Conservation (phyloP, 2,113 vertebrate species). For the Hippocampus abdominalis region DNA sequence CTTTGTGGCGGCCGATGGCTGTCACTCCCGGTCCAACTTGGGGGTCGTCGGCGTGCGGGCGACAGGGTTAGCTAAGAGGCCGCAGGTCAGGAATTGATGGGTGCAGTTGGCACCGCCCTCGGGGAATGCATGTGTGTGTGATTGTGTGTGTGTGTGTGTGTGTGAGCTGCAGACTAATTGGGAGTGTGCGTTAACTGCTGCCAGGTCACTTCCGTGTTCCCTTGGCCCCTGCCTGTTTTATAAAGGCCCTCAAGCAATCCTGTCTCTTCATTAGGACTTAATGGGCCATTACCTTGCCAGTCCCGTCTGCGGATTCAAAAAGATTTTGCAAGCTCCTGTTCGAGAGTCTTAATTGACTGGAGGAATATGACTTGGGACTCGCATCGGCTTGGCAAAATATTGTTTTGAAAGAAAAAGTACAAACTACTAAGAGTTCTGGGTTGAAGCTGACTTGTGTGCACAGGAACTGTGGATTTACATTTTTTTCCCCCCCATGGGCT, state of each 20-base stretch:
- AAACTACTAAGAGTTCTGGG: too few species aligned
- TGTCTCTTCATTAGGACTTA: not conserved
- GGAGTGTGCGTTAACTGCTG: conserved; percentile 26
- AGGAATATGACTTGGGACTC: too few species aligned
- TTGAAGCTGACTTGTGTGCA: too few species aligned
- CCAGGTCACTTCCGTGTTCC: conserved; percentile 29
- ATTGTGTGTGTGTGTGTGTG: not conserved
- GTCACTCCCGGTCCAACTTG: conserved; percentile 37
- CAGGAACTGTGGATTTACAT: too few species aligned
- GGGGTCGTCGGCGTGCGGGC: conserved; percentile 42
- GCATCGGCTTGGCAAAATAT: too few species aligned
- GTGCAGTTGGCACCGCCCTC: conserved; percentile 55
- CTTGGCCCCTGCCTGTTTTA: conserved; percentile 11
- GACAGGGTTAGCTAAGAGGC: conserved; percentile 53
- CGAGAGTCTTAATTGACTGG: too few species aligned
- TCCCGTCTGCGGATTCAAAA: too few species aligned
- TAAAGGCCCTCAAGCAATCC: not conserved
- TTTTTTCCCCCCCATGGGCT: too few species aligned
- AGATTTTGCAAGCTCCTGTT: too few species aligned
- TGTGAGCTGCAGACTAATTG: conserved; percentile 15
- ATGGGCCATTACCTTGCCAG: too few species aligned
- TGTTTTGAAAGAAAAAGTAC: too few species aligned
- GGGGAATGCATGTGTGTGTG: too few species aligned
- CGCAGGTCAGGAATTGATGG: conserved; percentile 45
- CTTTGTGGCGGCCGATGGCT: conserved; percentile 37